Conservation (phyloP, 2,113 vertebrate species). For the Barnardius zonarius region DNA sequence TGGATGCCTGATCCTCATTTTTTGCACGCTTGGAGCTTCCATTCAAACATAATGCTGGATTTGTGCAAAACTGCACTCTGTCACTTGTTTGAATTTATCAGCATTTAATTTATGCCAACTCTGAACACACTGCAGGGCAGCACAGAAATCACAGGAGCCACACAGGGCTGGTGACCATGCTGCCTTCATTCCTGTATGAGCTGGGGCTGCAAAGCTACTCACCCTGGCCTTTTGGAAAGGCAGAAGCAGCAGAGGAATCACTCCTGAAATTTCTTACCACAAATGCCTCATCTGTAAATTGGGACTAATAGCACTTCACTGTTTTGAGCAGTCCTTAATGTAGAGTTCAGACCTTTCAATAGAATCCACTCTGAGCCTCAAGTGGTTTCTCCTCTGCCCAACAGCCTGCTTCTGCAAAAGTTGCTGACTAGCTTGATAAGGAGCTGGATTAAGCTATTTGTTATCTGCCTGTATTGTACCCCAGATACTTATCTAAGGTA, state of each 20-base stretch:
- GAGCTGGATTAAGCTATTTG: constrained; percentile 59
- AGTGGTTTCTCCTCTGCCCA: constrained; percentile 48
- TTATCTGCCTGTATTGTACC: constrained; percentile 47
- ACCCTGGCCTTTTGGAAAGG: not conserved
- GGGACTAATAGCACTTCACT: constrained; percentile 51
- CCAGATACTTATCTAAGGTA: constrained; percentile 58
- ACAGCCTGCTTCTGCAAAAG: constrained; percentile 32
- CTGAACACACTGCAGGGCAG: not conserved
- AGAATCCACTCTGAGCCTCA: constrained; percentile 38
- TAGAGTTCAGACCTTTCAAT: constrained; percentile 38
- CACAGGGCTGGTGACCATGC: not conserved
- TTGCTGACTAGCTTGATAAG: constrained; percentile 59
- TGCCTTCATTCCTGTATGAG: not conserved
- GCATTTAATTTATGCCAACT: constrained; percentile 39
- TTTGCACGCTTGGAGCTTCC: constrained; percentile 9
- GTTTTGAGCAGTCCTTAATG: constrained; percentile 47
- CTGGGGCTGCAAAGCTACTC: not conserved
- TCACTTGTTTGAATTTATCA: constrained; percentile 32
- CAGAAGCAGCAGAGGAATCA: not conserved
- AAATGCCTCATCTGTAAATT: constrained; percentile 30
- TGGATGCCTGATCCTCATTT: constrained; percentile 42
- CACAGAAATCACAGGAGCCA: not conserved
- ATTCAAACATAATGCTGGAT: constrained; percentile 39
- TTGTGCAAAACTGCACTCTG: constrained; percentile 1
- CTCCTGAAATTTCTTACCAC: constrained; percentile 17